Evolutionary conservation across 2,888 invertebrate species (phyloP), one percentile per base, ranked within the genome.

Genomic region (Eupithecia exiguata): DNA sequence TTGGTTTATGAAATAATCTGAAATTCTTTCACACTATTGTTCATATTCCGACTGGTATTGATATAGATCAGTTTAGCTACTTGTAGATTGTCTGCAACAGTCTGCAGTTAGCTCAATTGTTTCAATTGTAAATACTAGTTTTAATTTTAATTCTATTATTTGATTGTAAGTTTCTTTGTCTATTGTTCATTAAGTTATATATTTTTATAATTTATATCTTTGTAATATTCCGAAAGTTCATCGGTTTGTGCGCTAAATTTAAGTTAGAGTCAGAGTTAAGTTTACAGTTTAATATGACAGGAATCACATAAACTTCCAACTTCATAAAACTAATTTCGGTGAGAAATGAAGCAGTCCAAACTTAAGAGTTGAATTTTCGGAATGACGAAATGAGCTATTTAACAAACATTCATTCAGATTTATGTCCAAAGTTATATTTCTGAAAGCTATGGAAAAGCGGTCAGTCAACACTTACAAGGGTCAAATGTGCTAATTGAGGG

Each of bases 401-500:
- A 18, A 53, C 58, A 46, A 68, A 61, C 53, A 49, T 71, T 63
- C 65, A 72, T 65, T 70, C 72, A 68, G 75, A 75, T 73, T 73
- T 75, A 75, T 71, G 68, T 74, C 16, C 7, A 62, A 75, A 76
- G 73, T 76, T 73, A 67, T 46, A 70, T 66, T 38, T 69, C 61
- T 61, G 40, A 53, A 71, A 35, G 71, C 62, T 66, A 16, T 68
- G n/a, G 68, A 74, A 77, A 73, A 71, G 71, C 70, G 67, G 25
- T 43, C 30, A 61, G 25, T 43, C 36, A 63, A 63, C 67, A 71
- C 63, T 75, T 70, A 71, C 58, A 71, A 75, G 36, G 68, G 40
- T 71, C 40, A 71, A 71, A 78, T 69, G 77, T 77, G 74, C 63
- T 79, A 79, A 80, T 79, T 74, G 69, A 71, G 65, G 74, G 68